Conservation (phyloP, 1,140 invertebrate genomes). For the Eriocheir sinensis region DNA sequence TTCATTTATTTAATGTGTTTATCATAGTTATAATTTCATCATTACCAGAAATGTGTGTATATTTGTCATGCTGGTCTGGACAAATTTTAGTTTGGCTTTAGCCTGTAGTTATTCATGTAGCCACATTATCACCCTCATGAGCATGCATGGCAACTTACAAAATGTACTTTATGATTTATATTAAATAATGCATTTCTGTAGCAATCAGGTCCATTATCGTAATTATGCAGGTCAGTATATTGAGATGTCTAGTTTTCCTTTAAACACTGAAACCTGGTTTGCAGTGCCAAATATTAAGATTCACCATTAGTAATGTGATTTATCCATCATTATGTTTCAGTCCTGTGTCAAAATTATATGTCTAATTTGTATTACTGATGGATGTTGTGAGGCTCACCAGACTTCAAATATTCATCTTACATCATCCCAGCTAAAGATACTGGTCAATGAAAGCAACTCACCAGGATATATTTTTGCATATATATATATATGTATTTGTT, state of each 20-base stretch:
- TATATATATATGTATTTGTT: conserved; percentile 7
- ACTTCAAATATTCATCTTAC: neutral
- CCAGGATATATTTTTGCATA: conserved; percentile 26
- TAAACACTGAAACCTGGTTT: neutral
- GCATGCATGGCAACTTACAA: neutral
- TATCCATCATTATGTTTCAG: neutral
- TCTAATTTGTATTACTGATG: neutral
- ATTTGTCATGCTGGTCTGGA: neutral
- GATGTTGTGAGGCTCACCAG: neutral
- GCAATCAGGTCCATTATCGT: neutral
- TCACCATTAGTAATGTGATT: neutral
- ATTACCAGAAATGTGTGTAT: neutral
- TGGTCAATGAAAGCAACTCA: conserved; percentile 9
- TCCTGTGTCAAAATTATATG: neutral
- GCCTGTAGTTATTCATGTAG: neutral
- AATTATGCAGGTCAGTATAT: neutral
- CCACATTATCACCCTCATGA: neutral
- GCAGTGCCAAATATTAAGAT: neutral
- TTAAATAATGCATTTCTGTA: neutral
- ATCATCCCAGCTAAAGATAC: neutral
- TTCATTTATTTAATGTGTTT: neutral
- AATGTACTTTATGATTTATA: neutral
- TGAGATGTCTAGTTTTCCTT: neutral
- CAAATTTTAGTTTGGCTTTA: neutral
- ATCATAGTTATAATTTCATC: neutral